Base-by-base conservation (phyloP, 2,113 vertebrate species). In the Eudorcas thomsonii region DNA sequence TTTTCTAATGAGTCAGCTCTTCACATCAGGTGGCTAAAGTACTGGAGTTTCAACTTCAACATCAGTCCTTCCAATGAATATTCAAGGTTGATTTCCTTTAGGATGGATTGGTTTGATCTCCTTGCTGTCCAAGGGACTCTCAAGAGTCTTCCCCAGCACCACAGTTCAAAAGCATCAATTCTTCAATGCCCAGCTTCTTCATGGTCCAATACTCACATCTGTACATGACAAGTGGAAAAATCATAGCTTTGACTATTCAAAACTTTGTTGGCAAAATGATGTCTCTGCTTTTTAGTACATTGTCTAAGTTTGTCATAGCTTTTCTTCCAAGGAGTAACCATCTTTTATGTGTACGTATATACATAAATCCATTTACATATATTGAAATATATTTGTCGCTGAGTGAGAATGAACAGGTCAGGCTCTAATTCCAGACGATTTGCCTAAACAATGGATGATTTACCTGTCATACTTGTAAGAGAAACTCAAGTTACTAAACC, bases 401-500 rank as follows among this genome's bases (percentile, higher is more conserved):
- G 30, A 85, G 26, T 74, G 52, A 88, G 78, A 55, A 50, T 39
- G 50, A 97, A 64, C 5, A n/a, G 30, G 7, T 60, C 33, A 86
- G 64, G 6, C n/a, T 93, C 36, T 48, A 62, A 7, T 50, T 88
- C 30, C 2, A 9, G 25, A 90, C 45, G 12, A 64, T 90, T 80
- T 43, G 30, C 10, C 77, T 67, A 28, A 94, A 95, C 23, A 54
- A 57, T 26, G 14, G 25, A 74, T 78, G 16, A 19, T 82, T 50
- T 82, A 45, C 55, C 87, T 90, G 84, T 39, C 81, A 50, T 90
- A 39, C 60, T 88, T 43, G 48, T 1, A 50, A 71, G n/a, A 96
- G n/a, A 92, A 87, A 88, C 92, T 83, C 59, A 78, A 71, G 90
- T 96, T 80, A 55, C 48, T 86, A 91, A 83, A 93, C 91, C 88